Percentiles rank a stretch among this genome's conserved stretches.
These are phyloP conservation scores for Phalacrocorax brasilianus DNA, from an alignment of 2,113 vertebrate genomes.

Conservation along the genomic window DNA sequence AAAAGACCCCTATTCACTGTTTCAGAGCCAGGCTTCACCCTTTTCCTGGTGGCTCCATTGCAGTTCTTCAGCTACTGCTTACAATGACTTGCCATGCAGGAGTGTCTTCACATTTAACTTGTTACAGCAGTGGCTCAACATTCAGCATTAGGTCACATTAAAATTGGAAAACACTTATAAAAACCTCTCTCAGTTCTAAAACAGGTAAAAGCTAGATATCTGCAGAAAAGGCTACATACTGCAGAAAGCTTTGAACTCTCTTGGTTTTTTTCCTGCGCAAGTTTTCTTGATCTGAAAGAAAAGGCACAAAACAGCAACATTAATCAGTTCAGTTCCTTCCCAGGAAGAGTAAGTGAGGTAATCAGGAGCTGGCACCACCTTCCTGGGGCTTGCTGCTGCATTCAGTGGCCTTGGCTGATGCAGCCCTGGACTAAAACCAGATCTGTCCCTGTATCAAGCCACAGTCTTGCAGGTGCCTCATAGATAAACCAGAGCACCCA, in stretches of 20 bases:
- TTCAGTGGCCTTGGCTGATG: not conserved
- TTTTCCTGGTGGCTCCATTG: rapidly evolving
- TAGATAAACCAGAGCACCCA: not conserved
- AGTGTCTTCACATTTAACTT: not conserved
- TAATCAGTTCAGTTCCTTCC: not conserved
- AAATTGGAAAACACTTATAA: not conserved
- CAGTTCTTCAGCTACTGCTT: not conserved
- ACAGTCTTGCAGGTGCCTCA: not conserved
- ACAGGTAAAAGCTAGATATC: not conserved
- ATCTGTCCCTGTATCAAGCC: not conserved
- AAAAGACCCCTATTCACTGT: not conserved
- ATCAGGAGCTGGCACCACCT: not conserved
- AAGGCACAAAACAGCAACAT: not conserved
- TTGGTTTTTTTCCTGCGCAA: not conserved
- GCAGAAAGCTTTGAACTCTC: not conserved
- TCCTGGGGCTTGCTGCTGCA: not conserved
- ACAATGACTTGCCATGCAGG: not conserved
- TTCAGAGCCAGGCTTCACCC: not conserved
- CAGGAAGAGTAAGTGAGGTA: not conserved
- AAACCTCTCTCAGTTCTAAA: not conserved
- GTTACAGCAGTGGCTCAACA: not conserved
- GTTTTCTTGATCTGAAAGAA: constrained; percentile 21
- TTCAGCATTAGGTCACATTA: not conserved
- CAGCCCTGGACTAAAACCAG: not conserved
- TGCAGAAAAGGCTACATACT: not conserved